Base-by-base conservation (phyloP, 2,888 invertebrate species). In the Yponomeuta evonymella region DNA sequence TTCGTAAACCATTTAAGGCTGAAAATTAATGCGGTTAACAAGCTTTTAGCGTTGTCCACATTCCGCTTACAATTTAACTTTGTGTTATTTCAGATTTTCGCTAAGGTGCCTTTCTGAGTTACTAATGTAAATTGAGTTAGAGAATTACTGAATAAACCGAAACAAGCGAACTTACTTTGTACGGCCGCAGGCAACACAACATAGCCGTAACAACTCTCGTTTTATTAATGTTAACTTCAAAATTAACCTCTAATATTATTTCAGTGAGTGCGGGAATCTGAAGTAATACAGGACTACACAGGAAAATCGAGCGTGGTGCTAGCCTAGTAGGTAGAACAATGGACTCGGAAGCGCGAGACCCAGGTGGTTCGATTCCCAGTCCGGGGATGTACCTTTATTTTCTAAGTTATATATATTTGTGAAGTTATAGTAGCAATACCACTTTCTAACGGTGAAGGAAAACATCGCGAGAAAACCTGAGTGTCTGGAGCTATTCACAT, bases 111-210 rank as follows among this genome's bases (percentile, higher is more conserved):
- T 84, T 83, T 82, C 78, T 79, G 80, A 78, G 81, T 79, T 83
- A 80, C 79, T 83, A 73, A 83, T 84, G 81, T 81, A 84, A 88
- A 87, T 87, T 85, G 81, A 85, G 84, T 87, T 85, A 81, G 83
- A 77, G 77, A 87, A 82, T 84, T 83, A 84, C 82, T 81, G 80
- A 80, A 82, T 82, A 83, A 84, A 85, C 83, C 82, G 81, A 83
- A 82, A 81, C 82, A 83, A 83, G 82, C 83, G 84, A 83, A 83
- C 84, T 83, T 82, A 82, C 84, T 86, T 82, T 77, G 79, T 79
- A 81, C 75, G 76, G 62, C 70, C 83, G 77, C 77, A 77, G 83
- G 85, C 83, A 81, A 82, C 80, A 76, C 79, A 82, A 77, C 74
- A 75, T 15, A 75, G 76, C 74, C 77, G 73, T 72, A 70, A 73